Conservation (phyloP, 2,113 vertebrate species). For the Acinonyx jubatus region DNA sequence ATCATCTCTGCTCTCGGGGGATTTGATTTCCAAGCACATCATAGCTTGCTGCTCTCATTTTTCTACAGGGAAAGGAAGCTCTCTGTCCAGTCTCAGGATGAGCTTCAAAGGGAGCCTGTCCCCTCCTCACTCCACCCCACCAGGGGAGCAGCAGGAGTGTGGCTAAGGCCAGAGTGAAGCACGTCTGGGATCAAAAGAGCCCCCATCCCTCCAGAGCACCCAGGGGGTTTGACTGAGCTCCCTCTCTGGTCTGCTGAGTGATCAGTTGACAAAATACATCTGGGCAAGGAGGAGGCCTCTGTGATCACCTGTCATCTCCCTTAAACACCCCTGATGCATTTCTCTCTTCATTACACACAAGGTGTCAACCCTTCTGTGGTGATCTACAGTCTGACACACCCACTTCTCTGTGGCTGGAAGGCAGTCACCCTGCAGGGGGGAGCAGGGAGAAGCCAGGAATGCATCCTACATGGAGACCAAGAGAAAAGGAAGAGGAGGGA, state of each 20-base stretch:
- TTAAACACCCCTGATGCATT: constrained; percentile 80
- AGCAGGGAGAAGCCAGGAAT: too few relatives aligned
- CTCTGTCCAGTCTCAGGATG: not conserved
- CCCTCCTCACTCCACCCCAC: not conserved
- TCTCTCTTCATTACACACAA: constrained; percentile 79
- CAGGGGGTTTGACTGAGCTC: not conserved
- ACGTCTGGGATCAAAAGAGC: constrained; percentile 74
- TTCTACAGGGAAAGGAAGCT: constrained; percentile 16
- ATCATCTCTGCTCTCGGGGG: not conserved
- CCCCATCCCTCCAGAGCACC: constrained; percentile 43
- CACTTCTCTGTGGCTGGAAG: not conserved
- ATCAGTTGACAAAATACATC: constrained; percentile 82
- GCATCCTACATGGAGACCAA: not conserved
- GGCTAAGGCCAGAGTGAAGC: constrained; percentile 64
- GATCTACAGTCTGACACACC: not conserved
- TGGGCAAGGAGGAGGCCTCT: constrained; percentile 78
- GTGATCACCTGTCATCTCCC: constrained; percentile 81
- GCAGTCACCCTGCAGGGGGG: not conserved
- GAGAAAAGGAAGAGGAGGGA: not conserved
- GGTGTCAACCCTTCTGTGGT: constrained; percentile 71
- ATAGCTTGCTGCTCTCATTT: not conserved
- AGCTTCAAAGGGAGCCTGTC: constrained; percentile 48
- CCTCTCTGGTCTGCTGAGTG: constrained; percentile 60
- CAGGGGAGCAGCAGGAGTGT: constrained; percentile 17
- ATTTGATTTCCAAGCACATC: not conserved